Evolutionary conservation across 2,797 vertebrate genomes (phyloP), one percentile per base, ranked within the genome.

Genomic region (Amniataba percoides): DNA sequence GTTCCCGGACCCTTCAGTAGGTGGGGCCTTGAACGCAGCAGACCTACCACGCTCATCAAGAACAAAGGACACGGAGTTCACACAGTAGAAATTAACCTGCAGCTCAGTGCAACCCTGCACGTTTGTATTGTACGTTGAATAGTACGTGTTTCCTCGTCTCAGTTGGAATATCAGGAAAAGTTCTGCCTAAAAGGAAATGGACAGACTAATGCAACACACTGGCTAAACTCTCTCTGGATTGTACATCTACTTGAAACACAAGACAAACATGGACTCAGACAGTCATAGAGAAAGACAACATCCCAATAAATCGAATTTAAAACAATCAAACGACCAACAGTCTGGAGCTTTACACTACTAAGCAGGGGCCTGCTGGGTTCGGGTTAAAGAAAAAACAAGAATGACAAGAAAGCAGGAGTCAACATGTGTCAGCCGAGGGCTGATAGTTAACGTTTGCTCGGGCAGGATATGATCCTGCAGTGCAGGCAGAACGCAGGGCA

Each of bases 71-170:
- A 2, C 16, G n/a, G n/a, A 27, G 1, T 48, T 43, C 14, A 43
- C 1, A 2, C 1, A 59, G 55, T 2, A 43, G 14, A 59, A 61
- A 0, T 21, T n/a, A 39, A 71, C 21, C 31, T 59, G 43, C 19
- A n/a, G 36, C 39, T 40, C 63, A 58, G 36, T 31, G 23, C 39
- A 18, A 78, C 48, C 51, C 21, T 59, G 61, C 40, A n/a, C n/a
- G n/a, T n/a, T n/a, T n/a, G n/a, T n/a, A n/a, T n/a, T n/a, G n/a
- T n/a, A n/a, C n/a, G n/a, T n/a, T n/a, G n/a, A n/a, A 31, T 31
- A 31, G 27, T 31, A 31, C 5, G 27, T 31, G 3, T 31, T 31
- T 31, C 27, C 27, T 31, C 27, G 27, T 31, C 27, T 31, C 27
- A 5, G 27, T 31, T 31, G 27, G 27, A 5, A 31, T 31, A 31